Evolutionary conservation across 2,888 invertebrate genomes (phyloP).

Genomic region (Caenorhabditis afra): DNA sequence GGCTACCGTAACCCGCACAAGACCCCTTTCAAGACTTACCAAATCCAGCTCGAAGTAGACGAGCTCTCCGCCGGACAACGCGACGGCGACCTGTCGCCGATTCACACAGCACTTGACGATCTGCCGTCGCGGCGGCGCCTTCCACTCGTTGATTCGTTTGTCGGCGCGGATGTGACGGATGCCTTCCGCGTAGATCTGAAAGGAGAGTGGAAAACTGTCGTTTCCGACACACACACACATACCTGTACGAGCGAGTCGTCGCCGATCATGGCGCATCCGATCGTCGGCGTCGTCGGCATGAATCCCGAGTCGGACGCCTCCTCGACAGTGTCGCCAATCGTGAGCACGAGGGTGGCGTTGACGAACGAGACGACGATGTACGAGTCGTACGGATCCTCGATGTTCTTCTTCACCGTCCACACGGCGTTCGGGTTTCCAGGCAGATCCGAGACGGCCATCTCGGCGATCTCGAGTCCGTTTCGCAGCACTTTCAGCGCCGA

Average conservation of each 20-base stretch:
- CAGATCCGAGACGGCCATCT: slow-evolving; percentile 99
- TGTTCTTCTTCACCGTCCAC: slow-evolving; percentile 96
- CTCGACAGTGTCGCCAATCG: slow-evolving; percentile 99
- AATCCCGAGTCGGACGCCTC: slow-evolving; percentile 99
- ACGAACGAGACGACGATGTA: slow-evolving; percentile 99
- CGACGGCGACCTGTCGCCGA: slow-evolving; percentile 97
- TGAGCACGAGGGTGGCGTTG: slow-evolving; percentile 96
- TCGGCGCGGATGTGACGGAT: slow-evolving; percentile 98
- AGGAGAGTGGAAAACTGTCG: slow-evolving; percentile 16
- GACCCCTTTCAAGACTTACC: no score
- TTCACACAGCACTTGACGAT: slow-evolving; percentile 99
- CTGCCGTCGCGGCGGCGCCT: slow-evolving; percentile 95
- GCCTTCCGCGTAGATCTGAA: slow-evolving; percentile 94
- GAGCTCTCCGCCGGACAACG: slow-evolving; percentile 95
- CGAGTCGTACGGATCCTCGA: slow-evolving; percentile 97
- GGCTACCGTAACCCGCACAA: no score
- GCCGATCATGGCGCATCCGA: slow-evolving; percentile 97
- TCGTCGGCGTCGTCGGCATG: slow-evolving; percentile 96
- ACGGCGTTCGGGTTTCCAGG: slow-evolving; percentile 99
- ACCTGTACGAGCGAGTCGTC: slow-evolving; percentile 98
- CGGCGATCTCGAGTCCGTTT: slow-evolving; percentile 96
- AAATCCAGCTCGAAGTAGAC: slow-evolving; percentile 99
- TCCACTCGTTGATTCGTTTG: slow-evolving; percentile 99
- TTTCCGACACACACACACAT: no score
- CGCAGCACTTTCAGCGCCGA: slow-evolving; percentile 90